A percentile compares a stretch with the other conserved stretches of the same genome.
Conservation (phyloP, 2,113 vertebrate genomes). For the Raja brachyura region DNA sequence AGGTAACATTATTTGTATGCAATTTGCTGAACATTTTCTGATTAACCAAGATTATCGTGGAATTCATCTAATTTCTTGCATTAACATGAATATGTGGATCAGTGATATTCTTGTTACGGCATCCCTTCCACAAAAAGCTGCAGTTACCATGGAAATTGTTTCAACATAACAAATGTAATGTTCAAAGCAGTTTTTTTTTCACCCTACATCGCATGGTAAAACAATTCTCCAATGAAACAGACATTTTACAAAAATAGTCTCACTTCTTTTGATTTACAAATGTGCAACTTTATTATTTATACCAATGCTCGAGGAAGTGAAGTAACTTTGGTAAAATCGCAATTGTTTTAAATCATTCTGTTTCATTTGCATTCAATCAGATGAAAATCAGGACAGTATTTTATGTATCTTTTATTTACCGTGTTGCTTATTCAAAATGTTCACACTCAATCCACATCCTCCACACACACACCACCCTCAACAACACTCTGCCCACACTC, state of each 20-base stretch:
- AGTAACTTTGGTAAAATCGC: not conserved
- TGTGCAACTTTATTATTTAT: not conserved
- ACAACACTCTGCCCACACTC: too few relatives aligned
- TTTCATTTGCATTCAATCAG: not conserved
- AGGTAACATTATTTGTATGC: not conserved
- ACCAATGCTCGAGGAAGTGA: not conserved
- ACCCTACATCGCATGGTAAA: not conserved
- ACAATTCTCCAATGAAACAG: not conserved
- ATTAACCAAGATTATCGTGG: not conserved
- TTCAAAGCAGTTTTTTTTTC: not conserved
- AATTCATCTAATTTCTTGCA: not conserved
- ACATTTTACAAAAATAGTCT: not conserved
- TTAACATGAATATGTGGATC: not conserved
- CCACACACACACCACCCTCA: too few relatives aligned
- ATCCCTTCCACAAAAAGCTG: not conserved
- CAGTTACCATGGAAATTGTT: slow-evolving; percentile 24
- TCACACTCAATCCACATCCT: too few relatives aligned
- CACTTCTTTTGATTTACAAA: not conserved
- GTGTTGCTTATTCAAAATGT: not conserved
- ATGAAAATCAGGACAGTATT: not conserved
- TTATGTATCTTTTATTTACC: not conserved
- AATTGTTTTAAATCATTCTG: not conserved
- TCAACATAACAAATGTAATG: not conserved
- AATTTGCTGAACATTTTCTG: not conserved
- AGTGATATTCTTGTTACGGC: not conserved